phyloP scores from a whole-genome alignment of 2,113 vertebrate species.

The Grallaria varia region DNA sequence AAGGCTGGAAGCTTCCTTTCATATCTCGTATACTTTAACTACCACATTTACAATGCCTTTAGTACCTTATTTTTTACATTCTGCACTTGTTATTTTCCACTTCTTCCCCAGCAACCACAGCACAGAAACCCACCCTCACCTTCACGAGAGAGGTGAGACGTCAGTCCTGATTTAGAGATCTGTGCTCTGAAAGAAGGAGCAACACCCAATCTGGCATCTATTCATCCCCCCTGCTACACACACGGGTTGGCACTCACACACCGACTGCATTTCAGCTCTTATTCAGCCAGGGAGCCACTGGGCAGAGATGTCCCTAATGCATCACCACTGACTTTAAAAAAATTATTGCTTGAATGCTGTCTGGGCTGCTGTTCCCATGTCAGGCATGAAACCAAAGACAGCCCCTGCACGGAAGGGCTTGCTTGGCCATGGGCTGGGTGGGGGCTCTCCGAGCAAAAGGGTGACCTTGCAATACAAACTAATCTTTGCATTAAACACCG shows the following conservation, averaged over 20 bases:
- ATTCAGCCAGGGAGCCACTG: not conserved
- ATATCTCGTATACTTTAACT: conserved; percentile 61
- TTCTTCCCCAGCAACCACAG: not conserved
- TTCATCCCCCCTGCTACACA: not conserved
- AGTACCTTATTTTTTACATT: conserved; percentile 30
- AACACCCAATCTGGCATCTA: not conserved
- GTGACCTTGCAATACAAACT: not conserved
- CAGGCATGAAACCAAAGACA: not conserved
- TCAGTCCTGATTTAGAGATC: not conserved
- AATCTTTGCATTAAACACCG: not conserved
- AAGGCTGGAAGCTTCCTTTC: conserved; percentile 3
- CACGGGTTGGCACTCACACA: not conserved
- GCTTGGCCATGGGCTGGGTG: not conserved
- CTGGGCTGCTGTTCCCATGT: not conserved
- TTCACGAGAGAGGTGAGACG: not conserved
- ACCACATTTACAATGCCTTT: conserved; percentile 47
- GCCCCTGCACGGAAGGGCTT: not conserved
- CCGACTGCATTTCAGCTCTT: not conserved
- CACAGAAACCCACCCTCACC: not conserved
- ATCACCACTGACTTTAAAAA: not conserved
- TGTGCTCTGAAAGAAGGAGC: not conserved
- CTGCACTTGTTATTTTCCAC: conserved; percentile 45
- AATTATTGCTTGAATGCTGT: not conserved
- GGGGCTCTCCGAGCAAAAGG: not conserved
- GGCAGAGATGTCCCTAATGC: not conserved